These are phyloP conservation scores for Tromatobia lineatoria DNA, from an alignment of 2,888 invertebrate genomes.

Conservation along the genomic window DNA sequence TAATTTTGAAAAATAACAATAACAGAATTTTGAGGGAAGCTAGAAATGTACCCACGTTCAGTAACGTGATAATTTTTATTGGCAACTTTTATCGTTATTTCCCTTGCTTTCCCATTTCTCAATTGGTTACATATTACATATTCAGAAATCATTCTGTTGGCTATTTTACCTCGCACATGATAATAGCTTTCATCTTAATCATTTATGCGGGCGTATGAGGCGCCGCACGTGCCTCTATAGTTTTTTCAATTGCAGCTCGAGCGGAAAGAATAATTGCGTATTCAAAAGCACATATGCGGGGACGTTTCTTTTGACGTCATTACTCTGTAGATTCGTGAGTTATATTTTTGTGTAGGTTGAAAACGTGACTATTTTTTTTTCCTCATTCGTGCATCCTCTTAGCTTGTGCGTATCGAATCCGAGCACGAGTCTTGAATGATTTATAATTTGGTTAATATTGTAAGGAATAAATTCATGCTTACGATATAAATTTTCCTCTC, in stretches of 20 bases:
- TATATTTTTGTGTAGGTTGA: not conserved
- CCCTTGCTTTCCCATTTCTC: not conserved
- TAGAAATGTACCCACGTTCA: too few relatives aligned
- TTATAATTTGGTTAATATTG: not conserved
- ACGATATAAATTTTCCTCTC: not conserved
- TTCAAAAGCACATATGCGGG: slow-evolving; percentile 2
- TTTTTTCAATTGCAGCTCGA: slow-evolving; percentile 2
- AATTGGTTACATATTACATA: not conserved
- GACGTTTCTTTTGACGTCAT: slow-evolving; percentile 8
- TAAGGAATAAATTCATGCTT: not conserved
- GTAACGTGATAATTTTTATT: too few relatives aligned
- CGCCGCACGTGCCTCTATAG: not conserved
- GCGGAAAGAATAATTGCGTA: not conserved
- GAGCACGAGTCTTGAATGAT: not conserved
- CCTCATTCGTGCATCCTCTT: not conserved
- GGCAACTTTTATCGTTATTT: not conserved
- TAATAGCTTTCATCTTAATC: not conserved
- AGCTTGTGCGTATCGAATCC: not conserved
- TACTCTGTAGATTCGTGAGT: not conserved
- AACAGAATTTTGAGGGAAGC: too few relatives aligned
- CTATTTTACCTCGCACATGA: not conserved
- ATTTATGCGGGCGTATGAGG: not conserved
- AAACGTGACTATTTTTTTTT: not conserved
- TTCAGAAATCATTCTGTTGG: not conserved
- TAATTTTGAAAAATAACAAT: too few relatives aligned